Conservation (phyloP, 2,797 vertebrate genomes). For the Poecilia picta region DNA sequence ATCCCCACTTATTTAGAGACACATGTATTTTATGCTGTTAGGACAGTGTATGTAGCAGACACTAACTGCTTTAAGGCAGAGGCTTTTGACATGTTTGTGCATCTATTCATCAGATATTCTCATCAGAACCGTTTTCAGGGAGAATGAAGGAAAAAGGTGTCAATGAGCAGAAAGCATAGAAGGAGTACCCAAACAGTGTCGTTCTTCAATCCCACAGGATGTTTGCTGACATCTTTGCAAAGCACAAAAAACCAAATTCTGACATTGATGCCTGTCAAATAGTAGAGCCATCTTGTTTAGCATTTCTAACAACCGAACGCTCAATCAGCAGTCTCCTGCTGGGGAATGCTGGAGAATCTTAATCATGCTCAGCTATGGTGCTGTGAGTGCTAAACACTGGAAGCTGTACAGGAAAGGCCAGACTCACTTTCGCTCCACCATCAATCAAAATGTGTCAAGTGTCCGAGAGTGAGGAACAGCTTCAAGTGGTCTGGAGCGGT, state of each 20-base stretch:
- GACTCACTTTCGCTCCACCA: slow-evolving; percentile 30
- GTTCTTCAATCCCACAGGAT: slow-evolving; percentile 83
- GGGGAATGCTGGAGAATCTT: slow-evolving; percentile 53
- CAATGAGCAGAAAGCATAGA: slow-evolving; percentile 87
- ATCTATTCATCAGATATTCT: slow-evolving; percentile 86
- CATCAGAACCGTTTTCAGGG: slow-evolving; percentile 85
- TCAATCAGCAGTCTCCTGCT: slow-evolving; percentile 71
- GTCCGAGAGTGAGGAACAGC: slow-evolving; percentile 51
- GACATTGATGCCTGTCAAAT: slow-evolving; percentile 93
- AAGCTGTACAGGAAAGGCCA: slow-evolving; percentile 37
- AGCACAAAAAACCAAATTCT: slow-evolving; percentile 82
- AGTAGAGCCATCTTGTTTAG: slow-evolving; percentile 68
- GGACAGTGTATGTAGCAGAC: slow-evolving; percentile 21
- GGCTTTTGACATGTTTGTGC: slow-evolving; percentile 77
- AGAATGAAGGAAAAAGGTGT: slow-evolving; percentile 85
- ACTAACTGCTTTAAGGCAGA: slow-evolving; percentile 28
- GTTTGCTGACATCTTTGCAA: slow-evolving; percentile 89
- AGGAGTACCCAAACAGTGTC: slow-evolving; percentile 90
- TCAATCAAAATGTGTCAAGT: slow-evolving; percentile 68
- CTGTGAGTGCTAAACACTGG: slow-evolving; percentile 40
- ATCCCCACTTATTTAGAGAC: neutral
- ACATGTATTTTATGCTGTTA: slow-evolving; percentile 23
- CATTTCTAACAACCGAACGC: slow-evolving; percentile 63
- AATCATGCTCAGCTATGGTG: slow-evolving; percentile 56
- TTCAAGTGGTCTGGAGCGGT: slow-evolving; percentile 52